Conservation (phyloP, 2,888 invertebrate genomes). For the Amaurobius ferox region DNA sequence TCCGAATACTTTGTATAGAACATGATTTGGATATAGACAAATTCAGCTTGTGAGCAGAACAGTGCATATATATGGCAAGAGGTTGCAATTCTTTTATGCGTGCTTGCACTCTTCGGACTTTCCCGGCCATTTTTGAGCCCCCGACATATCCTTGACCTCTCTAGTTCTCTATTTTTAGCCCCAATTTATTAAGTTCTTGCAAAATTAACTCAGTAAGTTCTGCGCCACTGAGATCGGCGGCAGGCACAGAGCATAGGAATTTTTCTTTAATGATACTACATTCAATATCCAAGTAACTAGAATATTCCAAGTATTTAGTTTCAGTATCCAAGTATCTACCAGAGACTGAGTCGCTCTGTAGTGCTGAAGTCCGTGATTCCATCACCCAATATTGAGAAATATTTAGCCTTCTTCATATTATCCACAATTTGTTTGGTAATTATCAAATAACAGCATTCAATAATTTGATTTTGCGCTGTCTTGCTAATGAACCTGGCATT, state of each 20-base stretch:
- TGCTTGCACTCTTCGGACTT: neutral
- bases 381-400: neutral
- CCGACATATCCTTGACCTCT: neutral
- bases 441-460: neutral
- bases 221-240: neutral
- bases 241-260: neutral
- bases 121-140: neutral
- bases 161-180: neutral
- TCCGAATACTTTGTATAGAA: neutral
- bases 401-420: neutral
- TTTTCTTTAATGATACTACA: neutral
- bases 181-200: too few relatives aligned
- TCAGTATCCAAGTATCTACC: neutral
- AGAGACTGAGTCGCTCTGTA: neutral
- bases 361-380: neutral
- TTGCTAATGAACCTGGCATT: slow-evolving; percentile 6
- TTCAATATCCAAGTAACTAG: too few relatives aligned
- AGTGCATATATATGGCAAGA: neutral
- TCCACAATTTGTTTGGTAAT: neutral
- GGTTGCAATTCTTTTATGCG: neutral
- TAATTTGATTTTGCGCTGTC: neutral
- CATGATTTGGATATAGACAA: neutral
- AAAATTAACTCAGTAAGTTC: too few relatives aligned
- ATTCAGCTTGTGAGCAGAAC: neutral
- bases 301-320: too few relatives aligned